Conservation (phyloP, 2,888 invertebrate species). For the Drosophila greeni region DNA sequence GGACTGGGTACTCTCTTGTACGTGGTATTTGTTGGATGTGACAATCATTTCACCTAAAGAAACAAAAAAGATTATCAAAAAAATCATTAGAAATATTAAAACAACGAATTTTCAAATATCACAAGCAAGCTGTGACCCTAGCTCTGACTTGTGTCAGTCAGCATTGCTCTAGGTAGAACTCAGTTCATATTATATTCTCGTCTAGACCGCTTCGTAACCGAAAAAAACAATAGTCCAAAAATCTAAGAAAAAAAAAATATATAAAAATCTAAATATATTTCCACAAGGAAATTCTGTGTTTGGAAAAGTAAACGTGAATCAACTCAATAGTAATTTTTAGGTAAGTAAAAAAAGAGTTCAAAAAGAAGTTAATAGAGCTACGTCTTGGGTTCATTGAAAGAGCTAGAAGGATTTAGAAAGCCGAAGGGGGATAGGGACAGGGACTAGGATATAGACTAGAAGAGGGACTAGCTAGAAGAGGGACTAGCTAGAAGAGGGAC, state of each 20-base stretch:
- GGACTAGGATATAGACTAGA: too few species aligned
- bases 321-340: background rate
- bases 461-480: too few species aligned
- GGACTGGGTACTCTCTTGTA: conserved; percentile 84
- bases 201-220: background rate
- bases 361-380: background rate
- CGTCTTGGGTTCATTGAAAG: background rate
- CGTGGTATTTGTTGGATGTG: conserved; percentile 88
- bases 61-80: too few species aligned
- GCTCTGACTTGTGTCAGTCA: background rate
- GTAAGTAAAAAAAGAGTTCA: background rate
- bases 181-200: conserved; percentile 18
- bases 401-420: too few species aligned
- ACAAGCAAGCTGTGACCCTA: background rate
- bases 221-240: conserved; percentile 7
- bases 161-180: background rate
- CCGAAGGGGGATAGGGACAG: too few species aligned
- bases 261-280: conserved; percentile 4
- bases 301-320: background rate
- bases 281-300: conserved; percentile 6
- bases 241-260: background rate
- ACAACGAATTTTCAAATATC: background rate
- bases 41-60: conserved; percentile 93
- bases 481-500: too few species aligned
- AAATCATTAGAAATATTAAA: background rate